Percentiles rank a stretch among this genome's conserved stretches.
Conservation (phyloP, 2,888 invertebrate species). For the Macrosiphum euphorbiae region DNA sequence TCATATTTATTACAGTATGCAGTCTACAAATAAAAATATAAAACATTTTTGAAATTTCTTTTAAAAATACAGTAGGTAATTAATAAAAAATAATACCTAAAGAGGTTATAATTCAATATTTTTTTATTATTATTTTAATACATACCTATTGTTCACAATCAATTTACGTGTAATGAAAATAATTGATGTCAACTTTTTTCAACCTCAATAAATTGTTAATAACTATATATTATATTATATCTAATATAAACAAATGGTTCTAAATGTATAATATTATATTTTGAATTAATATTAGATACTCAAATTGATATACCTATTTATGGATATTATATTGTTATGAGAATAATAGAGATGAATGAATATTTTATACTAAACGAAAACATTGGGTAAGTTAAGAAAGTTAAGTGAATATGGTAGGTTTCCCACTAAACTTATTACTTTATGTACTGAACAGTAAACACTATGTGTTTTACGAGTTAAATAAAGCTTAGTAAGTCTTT, state of each 20-base stretch:
- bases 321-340: constrained; percentile 9
- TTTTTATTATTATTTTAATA: not conserved
- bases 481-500: constrained; percentile 14
- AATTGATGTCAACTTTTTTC: not conserved
- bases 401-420: constrained; percentile 8
- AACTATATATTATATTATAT: not conserved
- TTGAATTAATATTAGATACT: not conserved
- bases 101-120: not conserved
- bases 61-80: not conserved
- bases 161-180: not conserved
- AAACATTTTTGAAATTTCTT: not conserved
- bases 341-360: not conserved
- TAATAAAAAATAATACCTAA: not conserved
- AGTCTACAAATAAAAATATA: not conserved
- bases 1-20: not conserved
- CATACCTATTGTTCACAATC: not conserved
- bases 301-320: not conserved
- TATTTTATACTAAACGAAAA: constrained; percentile 5
- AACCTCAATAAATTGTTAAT: not conserved
- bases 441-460: not conserved
- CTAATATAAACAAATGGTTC: not conserved
- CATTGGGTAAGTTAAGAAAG: not conserved
- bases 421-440: not conserved
- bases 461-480: constrained; percentile 28
- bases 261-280: not conserved